phyloP scores from a whole-genome alignment of 2,113 vertebrate species.

The Anoplopoma fimbria region DNA sequence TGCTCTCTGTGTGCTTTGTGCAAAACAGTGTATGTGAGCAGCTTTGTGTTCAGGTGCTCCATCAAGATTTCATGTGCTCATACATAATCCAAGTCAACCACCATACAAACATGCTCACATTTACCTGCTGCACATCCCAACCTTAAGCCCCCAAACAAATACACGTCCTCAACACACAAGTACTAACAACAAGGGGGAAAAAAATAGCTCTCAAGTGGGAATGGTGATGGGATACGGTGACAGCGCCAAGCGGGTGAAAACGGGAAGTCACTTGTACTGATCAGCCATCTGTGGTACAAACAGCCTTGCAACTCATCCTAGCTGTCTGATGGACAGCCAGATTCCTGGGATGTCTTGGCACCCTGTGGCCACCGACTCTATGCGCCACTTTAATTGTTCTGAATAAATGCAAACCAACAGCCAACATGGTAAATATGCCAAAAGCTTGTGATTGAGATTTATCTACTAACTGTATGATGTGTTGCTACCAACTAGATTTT shows the following conservation, averaged over 20 bases:
- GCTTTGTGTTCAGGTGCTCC: constrained; percentile 37
- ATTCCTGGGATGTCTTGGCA: constrained; percentile 76
- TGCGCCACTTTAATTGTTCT: constrained; percentile 74
- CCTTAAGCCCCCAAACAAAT: background rate
- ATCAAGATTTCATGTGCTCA: constrained; percentile 52
- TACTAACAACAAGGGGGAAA: constrained; percentile 34
- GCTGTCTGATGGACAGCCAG: constrained; percentile 78
- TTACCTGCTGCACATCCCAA: constrained; percentile 54
- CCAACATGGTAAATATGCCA: constrained; percentile 56
- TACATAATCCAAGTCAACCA: constrained; percentile 56
- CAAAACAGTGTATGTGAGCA: constrained; percentile 9
- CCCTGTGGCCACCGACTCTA: constrained; percentile 50
- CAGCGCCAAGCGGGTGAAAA: constrained; percentile 68
- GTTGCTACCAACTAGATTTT: background rate
- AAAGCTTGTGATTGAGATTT: constrained; percentile 15
- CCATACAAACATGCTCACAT: constrained; percentile 25
- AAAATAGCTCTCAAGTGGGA: constrained; percentile 60
- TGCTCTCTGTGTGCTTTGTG: constrained; percentile 13
- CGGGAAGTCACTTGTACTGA: constrained; percentile 81
- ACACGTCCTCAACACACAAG: constrained; percentile 16
- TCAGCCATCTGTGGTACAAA: constrained; percentile 86
- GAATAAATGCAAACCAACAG: constrained; percentile 52
- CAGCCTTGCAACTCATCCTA: constrained; percentile 75
- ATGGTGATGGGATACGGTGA: constrained; percentile 63
- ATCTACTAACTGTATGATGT: background rate